Evolutionary conservation across 2,797 vertebrate species (phyloP), one percentile per base, ranked within the genome.

Genomic region (Benthosema pterotum): DNA sequence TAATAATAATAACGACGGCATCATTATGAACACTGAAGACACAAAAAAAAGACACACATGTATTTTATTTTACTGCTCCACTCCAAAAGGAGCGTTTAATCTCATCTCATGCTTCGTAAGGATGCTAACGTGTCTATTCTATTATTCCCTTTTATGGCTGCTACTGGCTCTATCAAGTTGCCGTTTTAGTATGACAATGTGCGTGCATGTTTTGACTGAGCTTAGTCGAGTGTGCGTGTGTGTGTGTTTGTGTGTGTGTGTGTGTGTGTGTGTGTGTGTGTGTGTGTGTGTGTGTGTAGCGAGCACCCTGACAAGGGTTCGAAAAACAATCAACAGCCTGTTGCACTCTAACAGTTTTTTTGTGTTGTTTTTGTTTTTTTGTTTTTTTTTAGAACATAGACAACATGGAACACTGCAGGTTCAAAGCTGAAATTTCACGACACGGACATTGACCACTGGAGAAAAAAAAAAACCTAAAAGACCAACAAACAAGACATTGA

Each of bases 1-100:
- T 68, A 67, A 79, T 32, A 32, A 32, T 32, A 7, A 51, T 85
- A 87, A 88, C 88, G 90, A 88, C 87, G 78, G 88, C 78, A 83
- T 82, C 75, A 85, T 81, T 83, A 83, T 75, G 73, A 52, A 71
- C 67, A 80, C 69, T 75, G 78, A 62, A 77, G 86, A 71, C 68
- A 78, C 75, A 81, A 66, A 52, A 59, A 60, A 56, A 84, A 63
- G 65, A 72, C 73, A 79, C 74, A 77, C 48, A 71, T 60, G 68
- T 72, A 71, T 60, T 67, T 72, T 25, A 25, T 9, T 74, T 75
- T 73, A 76, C 75, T 81, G 67, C 55, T 80, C 71, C 57, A 68
- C 66, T 78, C 64, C 63, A 52, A 71, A 22, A 22, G 19, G 2
- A 2, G n/a, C n/a, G n/a, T n/a, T n/a, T n/a, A n/a, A n/a, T n/a